These are phyloP conservation scores for Tineola bisselliella DNA, from an alignment of 2,888 invertebrate genomes.

Conservation along the genomic window DNA sequence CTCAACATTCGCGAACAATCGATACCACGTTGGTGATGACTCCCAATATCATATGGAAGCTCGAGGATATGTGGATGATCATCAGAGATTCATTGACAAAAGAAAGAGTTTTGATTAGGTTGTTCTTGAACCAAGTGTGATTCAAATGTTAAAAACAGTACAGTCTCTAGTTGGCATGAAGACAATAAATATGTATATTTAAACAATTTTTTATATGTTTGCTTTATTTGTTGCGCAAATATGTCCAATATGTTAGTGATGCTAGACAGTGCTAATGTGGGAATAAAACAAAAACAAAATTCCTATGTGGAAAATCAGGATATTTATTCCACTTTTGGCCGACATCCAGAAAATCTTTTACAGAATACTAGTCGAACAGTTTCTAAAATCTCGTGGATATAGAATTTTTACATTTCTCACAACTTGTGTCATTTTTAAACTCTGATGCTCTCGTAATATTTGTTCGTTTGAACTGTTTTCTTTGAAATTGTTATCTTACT, in stretches of 20 bases:
- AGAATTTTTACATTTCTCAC: background rate
- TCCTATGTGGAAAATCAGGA: background rate
- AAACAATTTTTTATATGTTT: background rate
- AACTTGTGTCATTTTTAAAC: background rate
- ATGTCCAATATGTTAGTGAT: background rate
- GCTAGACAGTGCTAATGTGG: background rate
- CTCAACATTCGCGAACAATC: slow-evolving; percentile 51
- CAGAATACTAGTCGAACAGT: background rate
- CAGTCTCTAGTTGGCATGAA: too few relatives aligned
- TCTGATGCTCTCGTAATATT: background rate
- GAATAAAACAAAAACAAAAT: slow-evolving; percentile 11
- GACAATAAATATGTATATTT: too few relatives aligned
- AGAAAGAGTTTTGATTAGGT: too few relatives aligned
- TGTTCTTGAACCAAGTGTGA: too few relatives aligned
- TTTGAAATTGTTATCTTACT: too few relatives aligned
- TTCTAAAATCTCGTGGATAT: background rate
- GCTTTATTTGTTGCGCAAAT: background rate
- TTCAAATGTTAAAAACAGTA: too few relatives aligned
- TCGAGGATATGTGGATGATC: too few relatives aligned
- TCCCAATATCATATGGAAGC: background rate
- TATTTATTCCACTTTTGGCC: slow-evolving; percentile 8
- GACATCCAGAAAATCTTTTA: slow-evolving; percentile 10
- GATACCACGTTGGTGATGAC: slow-evolving; percentile 29
- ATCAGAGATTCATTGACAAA: too few relatives aligned
- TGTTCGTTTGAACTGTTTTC: background rate